A percentile compares a stretch with the other conserved stretches of the same genome.
These are phyloP conservation scores for Boloria selene DNA, from an alignment of 2,888 invertebrate species.

Conservation along the genomic window DNA sequence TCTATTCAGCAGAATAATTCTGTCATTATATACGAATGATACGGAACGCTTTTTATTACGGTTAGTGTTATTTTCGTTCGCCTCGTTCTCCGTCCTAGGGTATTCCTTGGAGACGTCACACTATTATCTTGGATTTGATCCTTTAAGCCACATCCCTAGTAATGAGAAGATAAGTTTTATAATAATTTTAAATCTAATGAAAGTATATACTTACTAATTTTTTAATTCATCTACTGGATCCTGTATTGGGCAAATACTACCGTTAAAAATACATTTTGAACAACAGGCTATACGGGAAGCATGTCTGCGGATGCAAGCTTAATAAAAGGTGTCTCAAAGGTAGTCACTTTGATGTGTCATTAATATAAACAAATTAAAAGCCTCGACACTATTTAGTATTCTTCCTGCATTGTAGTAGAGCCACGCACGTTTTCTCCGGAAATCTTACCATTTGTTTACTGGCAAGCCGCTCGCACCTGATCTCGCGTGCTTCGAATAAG, in stretches of 20 bases:
- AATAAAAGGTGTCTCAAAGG: background rate
- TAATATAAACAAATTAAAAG: constrained; percentile 17
- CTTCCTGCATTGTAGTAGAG: constrained; percentile 30
- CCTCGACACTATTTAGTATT: constrained; percentile 34
- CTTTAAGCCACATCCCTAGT: constrained; percentile 4
- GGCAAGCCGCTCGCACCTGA: constrained; percentile 33
- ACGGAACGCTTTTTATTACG: constrained; percentile 36
- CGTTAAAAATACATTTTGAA: too few species aligned
- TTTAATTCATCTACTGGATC: too few species aligned
- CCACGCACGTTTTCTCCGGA: constrained; percentile 35
- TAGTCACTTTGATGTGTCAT: background rate
- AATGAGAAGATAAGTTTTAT: background rate
- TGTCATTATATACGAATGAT: constrained; percentile 35
- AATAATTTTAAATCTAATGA: background rate
- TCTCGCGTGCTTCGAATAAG: constrained; percentile 30
- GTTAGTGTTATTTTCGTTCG: constrained; percentile 31
- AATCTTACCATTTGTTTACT: constrained; percentile 37
- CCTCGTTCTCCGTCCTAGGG: background rate
- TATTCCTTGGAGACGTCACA: constrained; percentile 29
- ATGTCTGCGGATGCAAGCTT: too few species aligned
- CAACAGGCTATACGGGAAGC: too few species aligned
- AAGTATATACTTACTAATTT: too few species aligned
- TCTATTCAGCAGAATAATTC: constrained; percentile 39
- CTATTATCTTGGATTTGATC: constrained; percentile 17
- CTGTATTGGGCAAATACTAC: too few species aligned